Base-by-base conservation (phyloP, 1,140 invertebrate species). In the Drosophila seguyi region DNA sequence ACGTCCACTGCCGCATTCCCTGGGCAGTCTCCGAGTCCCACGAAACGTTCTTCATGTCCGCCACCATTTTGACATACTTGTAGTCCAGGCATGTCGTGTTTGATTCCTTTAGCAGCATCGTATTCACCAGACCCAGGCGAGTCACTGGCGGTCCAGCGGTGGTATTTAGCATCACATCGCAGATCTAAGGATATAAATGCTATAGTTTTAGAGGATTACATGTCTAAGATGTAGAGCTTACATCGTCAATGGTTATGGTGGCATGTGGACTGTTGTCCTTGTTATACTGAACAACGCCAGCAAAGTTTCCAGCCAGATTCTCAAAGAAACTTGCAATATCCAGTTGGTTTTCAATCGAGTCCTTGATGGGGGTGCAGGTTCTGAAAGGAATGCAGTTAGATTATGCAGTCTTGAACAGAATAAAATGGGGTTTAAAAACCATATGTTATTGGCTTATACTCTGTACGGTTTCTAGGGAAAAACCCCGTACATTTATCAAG, bases 261-360 rank as follows among this genome's bases (percentile, higher is more conserved):
- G 94, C 94, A 36, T 95, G 84, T 94, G 95, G 94, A 45, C 98
- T 94, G 92, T 99, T 99, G 83, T 99, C 98, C 92, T 98, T 97
- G 91, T 99, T 99, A 92, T 99, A 99, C 82, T 99, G 98, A 0
- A 98, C 98, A 52, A 99, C 94, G 39, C 95, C 97, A 5, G 96
- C 96, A 92, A 97, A 96, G 93, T 98, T 97, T 39, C 95, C 95
- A 6, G 97, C 96, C n/a, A 99, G 91, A 50, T 94, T 95, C 82
- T 96, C 95, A 85, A 95, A 97, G 14, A 99, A 95, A 90, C 96
- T 98, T 1, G 96, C 94, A 4, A 98, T 94, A 85, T 98, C 97
- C 42, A 96, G 94, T n/a, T 79, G 66, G 74, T 94, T 94, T 45
- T 94, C 79, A 47, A 95, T 93, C 20, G 94, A 94, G n/a, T 94